A percentile compares a stretch with the other conserved stretches of the same genome.
These are phyloP conservation scores for Leptinotarsa undecemlineata DNA, from an alignment of 1,140 invertebrate genomes.

Conservation along the genomic window DNA sequence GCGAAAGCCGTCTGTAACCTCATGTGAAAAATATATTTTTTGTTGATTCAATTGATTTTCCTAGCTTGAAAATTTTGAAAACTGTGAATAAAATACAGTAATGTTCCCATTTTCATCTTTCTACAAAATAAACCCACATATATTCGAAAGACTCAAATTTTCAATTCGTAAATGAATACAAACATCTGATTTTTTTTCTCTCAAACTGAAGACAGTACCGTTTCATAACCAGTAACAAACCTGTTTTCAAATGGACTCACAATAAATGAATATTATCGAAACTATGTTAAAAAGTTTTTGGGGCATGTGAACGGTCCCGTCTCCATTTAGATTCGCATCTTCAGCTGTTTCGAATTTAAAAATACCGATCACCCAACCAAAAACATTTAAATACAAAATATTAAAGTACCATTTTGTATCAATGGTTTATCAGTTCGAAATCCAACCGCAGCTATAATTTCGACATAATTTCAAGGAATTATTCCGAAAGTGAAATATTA, in stretches of 20 bases:
- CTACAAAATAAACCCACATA: no score
- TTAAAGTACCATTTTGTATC: slow-evolving; percentile 9
- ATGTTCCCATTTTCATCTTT: no score
- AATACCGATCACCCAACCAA: neutral
- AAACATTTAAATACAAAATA: slow-evolving; percentile 7
- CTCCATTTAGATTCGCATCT: slow-evolving; percentile 7
- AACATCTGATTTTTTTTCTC: no score
- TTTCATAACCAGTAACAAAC: no score
- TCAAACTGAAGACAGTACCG: no score
- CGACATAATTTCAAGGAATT: slow-evolving; percentile 4
- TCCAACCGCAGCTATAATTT: slow-evolving; percentile 9
- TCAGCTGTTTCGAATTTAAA: slow-evolving; percentile 14
- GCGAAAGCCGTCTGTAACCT: no score
- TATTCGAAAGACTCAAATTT: no score
- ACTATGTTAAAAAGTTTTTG: neutral
- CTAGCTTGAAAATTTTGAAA: no score
- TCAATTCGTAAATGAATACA: no score
- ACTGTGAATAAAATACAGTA: no score
- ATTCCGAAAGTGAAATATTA: slow-evolving; percentile 6
- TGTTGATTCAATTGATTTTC: no score
- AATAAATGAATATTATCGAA: neutral
- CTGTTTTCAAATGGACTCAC: neutral
- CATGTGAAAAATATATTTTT: no score
- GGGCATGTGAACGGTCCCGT: neutral
- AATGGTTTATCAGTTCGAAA: neutral